Conservation (phyloP, 2,113 vertebrate species). For the Phyllopteryx taeniolatus region DNA sequence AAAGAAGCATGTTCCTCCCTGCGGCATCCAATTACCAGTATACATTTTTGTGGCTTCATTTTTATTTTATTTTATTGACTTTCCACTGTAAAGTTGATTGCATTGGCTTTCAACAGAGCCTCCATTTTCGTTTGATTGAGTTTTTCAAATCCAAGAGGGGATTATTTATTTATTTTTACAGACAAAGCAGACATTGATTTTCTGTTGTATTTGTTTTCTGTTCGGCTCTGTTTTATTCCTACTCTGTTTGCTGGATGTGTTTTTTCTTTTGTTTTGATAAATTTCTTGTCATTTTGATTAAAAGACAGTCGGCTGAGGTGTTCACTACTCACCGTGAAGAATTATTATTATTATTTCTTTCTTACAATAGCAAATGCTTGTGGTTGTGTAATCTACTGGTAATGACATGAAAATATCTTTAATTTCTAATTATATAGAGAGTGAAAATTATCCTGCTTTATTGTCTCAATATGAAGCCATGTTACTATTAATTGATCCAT, state of each 20-base stretch:
- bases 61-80: constrained; percentile 68
- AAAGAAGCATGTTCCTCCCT: constrained; percentile 38
- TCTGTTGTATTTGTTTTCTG: not conserved
- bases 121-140: constrained; percentile 33
- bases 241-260: not conserved
- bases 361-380: not conserved
- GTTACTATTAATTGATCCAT: no score
- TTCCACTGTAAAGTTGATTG: constrained; percentile 55
- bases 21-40: constrained; percentile 56
- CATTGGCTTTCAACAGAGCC: constrained; percentile 49
- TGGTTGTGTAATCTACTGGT: not conserved
- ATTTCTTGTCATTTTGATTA: not conserved
- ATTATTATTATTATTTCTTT: no score
- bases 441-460: no score
- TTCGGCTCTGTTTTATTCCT: constrained; percentile 1
- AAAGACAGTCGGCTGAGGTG: not conserved
- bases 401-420: not conserved
- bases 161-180: constrained; percentile 27
- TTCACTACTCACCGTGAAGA: not conserved
- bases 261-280: constrained; percentile 11
- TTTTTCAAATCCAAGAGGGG: constrained; percentile 35
- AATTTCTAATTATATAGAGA: no score
- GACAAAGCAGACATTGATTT: not conserved
- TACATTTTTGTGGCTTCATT: constrained; percentile 54
- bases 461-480: no score